Evolutionary conservation across 2,888 invertebrate genomes (phyloP).

Genomic region (Heliconius erato): DNA sequence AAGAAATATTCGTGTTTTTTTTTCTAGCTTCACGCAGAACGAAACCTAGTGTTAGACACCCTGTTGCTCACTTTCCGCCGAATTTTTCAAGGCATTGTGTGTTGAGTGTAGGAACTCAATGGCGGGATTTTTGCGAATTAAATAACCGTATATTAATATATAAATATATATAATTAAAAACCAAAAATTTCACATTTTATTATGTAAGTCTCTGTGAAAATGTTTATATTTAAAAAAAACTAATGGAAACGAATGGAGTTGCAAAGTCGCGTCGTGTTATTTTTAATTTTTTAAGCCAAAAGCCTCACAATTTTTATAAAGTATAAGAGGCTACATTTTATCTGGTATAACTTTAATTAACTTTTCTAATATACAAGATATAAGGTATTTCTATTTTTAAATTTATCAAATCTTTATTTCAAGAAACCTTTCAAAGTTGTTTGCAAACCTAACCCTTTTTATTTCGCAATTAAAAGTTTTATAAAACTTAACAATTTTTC

Average conservation of each 20-base stretch:
- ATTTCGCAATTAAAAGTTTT: conserved; percentile 69
- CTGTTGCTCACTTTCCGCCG: no score
- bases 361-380: background rate
- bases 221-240: background rate
- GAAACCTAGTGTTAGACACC: no score
- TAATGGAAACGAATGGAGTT: background rate
- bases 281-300: background rate
- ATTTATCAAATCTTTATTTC: conserved; percentile 7
- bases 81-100: no score
- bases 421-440: conserved; percentile 39
- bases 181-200: background rate
- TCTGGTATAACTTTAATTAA: background rate
- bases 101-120: no score
- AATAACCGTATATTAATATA: no score
- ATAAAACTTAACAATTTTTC: conserved; percentile 51
- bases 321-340: background rate
- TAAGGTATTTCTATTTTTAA: background rate
- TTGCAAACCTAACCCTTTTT: conserved; percentile 54
- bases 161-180: no score
- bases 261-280: background rate
- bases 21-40: no score
- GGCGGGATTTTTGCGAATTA: no score
- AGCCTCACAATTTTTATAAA: background rate
- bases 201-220: background rate
- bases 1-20: no score